These are phyloP conservation scores for Netelia virgata DNA, from an alignment of 2,888 invertebrate genomes.

Conservation along the genomic window DNA sequence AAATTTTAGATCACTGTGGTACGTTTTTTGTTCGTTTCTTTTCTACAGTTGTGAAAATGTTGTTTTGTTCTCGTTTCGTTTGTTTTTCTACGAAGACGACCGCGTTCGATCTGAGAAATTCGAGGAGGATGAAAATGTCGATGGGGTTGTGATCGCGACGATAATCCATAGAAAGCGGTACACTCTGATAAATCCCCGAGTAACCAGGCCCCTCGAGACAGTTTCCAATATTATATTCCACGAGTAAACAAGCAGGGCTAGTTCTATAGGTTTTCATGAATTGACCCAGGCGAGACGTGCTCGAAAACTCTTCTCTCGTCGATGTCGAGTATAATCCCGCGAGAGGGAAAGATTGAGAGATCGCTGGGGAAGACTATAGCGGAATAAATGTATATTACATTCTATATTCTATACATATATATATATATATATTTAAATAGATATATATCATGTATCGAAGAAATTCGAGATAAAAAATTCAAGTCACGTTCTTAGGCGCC, in stretches of 20 bases:
- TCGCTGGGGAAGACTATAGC: constrained; percentile 18
- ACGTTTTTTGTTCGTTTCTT: too few species aligned
- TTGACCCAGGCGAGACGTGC: constrained; percentile 52
- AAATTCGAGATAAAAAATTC: constrained; percentile 40
- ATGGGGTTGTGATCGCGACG: not conserved
- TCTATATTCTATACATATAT: not conserved
- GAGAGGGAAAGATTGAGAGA: constrained; percentile 7
- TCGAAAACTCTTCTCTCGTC: constrained; percentile 22
- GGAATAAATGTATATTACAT: constrained; percentile 19
- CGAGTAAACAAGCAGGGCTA: constrained; percentile 45
- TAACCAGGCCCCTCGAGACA: constrained; percentile 6
- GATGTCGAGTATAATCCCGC: constrained; percentile 43
- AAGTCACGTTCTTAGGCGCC: constrained; percentile 37
- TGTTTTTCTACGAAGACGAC: too few species aligned
- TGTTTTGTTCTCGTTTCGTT: too few species aligned
- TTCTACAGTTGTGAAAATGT: too few species aligned
- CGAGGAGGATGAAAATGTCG: not conserved
- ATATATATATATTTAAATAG: too few species aligned
- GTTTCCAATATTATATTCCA: constrained; percentile 33
- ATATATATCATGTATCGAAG: too few species aligned
- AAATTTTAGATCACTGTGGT: too few species aligned
- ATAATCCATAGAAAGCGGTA: not conserved
- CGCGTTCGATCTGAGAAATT: too few species aligned
- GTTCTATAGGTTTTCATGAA: constrained; percentile 3
- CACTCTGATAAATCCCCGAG: constrained; percentile 30